Conservation (phyloP, 2,113 vertebrate genomes). For the Chloebia gouldiae region DNA sequence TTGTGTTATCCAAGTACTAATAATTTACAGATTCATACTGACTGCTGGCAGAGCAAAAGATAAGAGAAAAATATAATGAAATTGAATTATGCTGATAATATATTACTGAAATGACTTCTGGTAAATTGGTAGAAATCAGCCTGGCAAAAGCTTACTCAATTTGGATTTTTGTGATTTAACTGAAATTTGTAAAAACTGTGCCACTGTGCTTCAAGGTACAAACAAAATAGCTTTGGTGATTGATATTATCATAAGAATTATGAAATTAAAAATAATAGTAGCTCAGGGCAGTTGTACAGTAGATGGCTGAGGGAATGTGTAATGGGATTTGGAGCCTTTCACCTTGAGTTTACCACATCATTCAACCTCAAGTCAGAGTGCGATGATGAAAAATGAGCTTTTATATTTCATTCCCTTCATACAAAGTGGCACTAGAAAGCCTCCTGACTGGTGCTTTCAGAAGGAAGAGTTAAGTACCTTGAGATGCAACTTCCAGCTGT, state of each 20-base stretch:
- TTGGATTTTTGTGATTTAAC: slow-evolving; percentile 3
- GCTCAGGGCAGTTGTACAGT: background rate
- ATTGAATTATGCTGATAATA: background rate
- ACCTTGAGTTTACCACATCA: background rate
- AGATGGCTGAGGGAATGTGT: background rate
- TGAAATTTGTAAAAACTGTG: background rate
- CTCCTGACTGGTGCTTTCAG: background rate
- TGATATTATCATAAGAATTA: background rate
- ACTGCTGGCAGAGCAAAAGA: background rate
- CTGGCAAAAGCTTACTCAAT: background rate
- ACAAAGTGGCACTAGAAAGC: background rate
- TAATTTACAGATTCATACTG: background rate
- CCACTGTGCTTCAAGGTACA: background rate
- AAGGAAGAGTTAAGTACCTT: background rate
- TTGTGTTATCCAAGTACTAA: background rate
- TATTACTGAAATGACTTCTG: background rate
- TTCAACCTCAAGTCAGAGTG: background rate
- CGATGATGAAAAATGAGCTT: background rate
- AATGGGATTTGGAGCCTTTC: slow-evolving; percentile 26
- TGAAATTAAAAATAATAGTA: background rate
- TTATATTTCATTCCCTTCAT: background rate
- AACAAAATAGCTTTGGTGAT: background rate
- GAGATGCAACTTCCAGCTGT: background rate
- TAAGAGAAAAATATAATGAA: background rate
- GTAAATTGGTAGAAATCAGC: background rate